Base-by-base conservation (phyloP, 2,888 invertebrate species). In the Cephus rjabovi region DNA sequence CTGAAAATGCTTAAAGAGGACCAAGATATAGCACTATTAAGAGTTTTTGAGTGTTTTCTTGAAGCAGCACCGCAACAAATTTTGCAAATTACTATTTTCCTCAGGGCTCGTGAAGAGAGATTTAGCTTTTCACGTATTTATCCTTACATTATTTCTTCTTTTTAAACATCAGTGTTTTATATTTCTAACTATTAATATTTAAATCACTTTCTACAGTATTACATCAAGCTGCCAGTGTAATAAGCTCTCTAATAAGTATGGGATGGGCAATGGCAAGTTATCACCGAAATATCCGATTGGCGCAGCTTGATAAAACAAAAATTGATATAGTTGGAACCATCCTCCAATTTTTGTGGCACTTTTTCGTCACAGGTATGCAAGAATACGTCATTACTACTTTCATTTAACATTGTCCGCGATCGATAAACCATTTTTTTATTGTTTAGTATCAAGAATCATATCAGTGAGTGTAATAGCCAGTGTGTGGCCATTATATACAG, bases 231-330 rank as follows among this genome's bases (percentile, higher is more conserved):
- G 92, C 95, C 34, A 96, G 97, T 0, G 95, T 97, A 79, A 93
- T 93, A 4, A 96, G 96, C 40, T 97, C 97, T 0, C 94, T 98
- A 81, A 92, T 95, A n/a, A 97, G 97, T 81, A 95, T 98, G 94
- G 96, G 97, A 0, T 98, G 98, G 98, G 96, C 97, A 76, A 94
- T 98, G 92, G 96, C 96, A 0, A 95, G 96, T 12, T 98, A 98
- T 91, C 96, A 97, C 91, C 94, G 97, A 81, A 95, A 96, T 31
- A 94, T 97, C 77, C 94, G 98, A 76, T 95, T 96, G 87, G 95
- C 96, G 12, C 95, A 96, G 87, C 94, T 95, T 77, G 95, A 97
- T 87, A 96, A 97, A 89, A 93, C 94, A 81, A 96, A 97, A 89
- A 95, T 98, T 87, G 94, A 94, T 75, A 94, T 94, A 93, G 88